Conservation (phyloP, 1,140 invertebrate species). For the Drosophila kohkoa region DNA sequence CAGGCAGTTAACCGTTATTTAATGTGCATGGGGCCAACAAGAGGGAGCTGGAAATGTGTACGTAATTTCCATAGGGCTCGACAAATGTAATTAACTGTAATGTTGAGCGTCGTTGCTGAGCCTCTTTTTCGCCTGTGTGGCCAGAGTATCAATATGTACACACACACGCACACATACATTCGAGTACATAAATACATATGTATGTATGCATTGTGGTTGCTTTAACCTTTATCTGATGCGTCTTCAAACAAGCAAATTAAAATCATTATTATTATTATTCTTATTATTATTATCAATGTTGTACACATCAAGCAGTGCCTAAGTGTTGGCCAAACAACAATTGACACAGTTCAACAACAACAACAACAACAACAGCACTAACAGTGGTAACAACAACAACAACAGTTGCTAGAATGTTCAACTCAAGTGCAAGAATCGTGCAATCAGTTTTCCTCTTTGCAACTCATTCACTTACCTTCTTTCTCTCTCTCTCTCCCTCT, state of each 20-base stretch:
- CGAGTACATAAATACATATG: background rate
- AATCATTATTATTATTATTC: conserved; percentile 71
- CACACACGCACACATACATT: background rate
- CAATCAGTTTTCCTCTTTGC: conserved; percentile 25
- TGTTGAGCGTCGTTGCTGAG: conserved; percentile 33
- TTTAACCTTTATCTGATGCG: conserved; percentile 42
- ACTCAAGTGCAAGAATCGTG: conserved; percentile 22
- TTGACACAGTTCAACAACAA: conserved; percentile 66
- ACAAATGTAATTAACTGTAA: conserved; percentile 81
- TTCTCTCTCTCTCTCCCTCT: background rate
- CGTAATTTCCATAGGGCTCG: conserved; percentile 73
- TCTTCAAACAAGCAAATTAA: conserved; percentile 76
- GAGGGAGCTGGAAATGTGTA: conserved; percentile 45
- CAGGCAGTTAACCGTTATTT: conserved; percentile 74
- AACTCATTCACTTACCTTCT: conserved; percentile 4
- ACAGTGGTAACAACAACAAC: conserved; percentile 15
- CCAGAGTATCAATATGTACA: conserved; percentile 38
- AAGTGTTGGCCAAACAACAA: conserved; percentile 70
- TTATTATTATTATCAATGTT: conserved; percentile 42
- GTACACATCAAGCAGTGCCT: conserved; percentile 5
- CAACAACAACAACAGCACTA: conserved; percentile 20
- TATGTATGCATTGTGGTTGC: background rate
- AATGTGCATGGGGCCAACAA: conserved; percentile 52
- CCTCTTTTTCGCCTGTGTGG: conserved; percentile 16
- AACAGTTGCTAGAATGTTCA: conserved; percentile 20